These are phyloP conservation scores for Mesorhabditis belari DNA, from an alignment of 2,888 invertebrate species.

Conservation along the genomic window DNA sequence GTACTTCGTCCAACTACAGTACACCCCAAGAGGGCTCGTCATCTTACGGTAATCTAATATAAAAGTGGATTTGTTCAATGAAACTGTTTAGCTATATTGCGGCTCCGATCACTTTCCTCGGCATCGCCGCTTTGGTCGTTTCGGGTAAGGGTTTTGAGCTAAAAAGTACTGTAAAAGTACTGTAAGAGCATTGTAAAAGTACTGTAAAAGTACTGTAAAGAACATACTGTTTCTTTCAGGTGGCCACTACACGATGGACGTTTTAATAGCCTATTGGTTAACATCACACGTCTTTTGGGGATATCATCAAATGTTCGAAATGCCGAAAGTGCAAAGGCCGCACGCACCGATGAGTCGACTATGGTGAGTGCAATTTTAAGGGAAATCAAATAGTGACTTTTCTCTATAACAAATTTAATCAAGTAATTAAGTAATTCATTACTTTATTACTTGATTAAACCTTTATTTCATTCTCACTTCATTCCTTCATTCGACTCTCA, in stretches of 20 bases:
- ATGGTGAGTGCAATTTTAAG: no score
- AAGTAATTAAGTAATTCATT: no score
- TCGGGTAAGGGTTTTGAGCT: constrained; percentile 10
- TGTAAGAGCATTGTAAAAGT: no score
- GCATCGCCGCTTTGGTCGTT: constrained; percentile 49
- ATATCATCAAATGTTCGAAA: constrained; percentile 70
- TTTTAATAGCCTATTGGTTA: constrained; percentile 51
- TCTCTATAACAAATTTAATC: no score
- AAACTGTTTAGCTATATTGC: constrained; percentile 38
- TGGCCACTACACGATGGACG: constrained; percentile 52
- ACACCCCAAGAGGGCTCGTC: constrained; percentile 44
- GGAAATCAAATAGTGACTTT: no score
- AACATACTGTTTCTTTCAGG: no score
- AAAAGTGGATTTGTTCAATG: not conserved
- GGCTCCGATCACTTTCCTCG: constrained; percentile 49
- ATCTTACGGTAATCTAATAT: constrained; percentile 24
- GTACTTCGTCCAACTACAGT: constrained; percentile 50
- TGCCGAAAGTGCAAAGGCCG: constrained; percentile 26
- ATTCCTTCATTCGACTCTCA: no score
- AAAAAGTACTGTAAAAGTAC: not conserved
- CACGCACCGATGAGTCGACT: constrained; percentile 39
- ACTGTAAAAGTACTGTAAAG: no score
- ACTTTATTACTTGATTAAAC: no score
- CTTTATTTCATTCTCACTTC: no score
- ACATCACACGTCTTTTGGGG: constrained; percentile 64